These are phyloP conservation scores for Thalassaphorura encarpata DNA, from an alignment of 1,140 invertebrate genomes.

Conservation along the genomic window DNA sequence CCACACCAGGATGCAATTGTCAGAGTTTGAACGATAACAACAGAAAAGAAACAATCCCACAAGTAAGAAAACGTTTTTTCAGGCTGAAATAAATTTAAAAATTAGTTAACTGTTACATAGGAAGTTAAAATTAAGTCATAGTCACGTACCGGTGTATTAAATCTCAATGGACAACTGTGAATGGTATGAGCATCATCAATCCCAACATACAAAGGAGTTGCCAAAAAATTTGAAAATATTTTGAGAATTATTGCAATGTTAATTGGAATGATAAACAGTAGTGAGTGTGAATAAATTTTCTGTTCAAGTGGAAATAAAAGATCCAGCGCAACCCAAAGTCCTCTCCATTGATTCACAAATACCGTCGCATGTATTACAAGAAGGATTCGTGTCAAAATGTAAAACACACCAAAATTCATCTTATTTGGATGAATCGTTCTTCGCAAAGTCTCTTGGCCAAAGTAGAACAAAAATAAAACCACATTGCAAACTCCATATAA, in stretches of 20 bases:
- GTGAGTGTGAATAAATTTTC: slow-evolving; percentile 13
- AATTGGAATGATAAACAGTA: slow-evolving; percentile 22
- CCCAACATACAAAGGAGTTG: slow-evolving; percentile 33
- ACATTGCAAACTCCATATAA: slow-evolving; percentile 32
- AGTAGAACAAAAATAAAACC: slow-evolving; percentile 28
- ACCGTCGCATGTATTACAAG: slow-evolving; percentile 25
- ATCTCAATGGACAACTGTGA: slow-evolving; percentile 27
- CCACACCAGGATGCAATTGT: slow-evolving; percentile 82
- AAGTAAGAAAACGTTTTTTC: slow-evolving; percentile 44
- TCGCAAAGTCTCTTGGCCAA: slow-evolving; percentile 23
- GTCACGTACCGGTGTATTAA: slow-evolving; percentile 21
- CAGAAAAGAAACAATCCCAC: slow-evolving; percentile 73
- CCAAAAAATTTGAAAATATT: slow-evolving; percentile 31
- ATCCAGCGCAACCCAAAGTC: slow-evolving; percentile 25
- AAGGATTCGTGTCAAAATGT: slow-evolving; percentile 20
- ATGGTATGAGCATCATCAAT: slow-evolving; percentile 31
- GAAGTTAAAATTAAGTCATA: not conserved
- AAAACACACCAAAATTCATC: slow-evolving; percentile 20
- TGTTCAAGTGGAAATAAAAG: not conserved
- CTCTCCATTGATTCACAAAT: slow-evolving; percentile 31
- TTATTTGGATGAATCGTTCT: slow-evolving; percentile 4
- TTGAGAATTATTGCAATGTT: not conserved
- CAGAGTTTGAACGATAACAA: slow-evolving; percentile 66
- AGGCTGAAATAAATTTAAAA: slow-evolving; percentile 8
- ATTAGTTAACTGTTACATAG: not conserved